Conservation (phyloP, 2,888 invertebrate species). For the Neelides folsomi region DNA sequence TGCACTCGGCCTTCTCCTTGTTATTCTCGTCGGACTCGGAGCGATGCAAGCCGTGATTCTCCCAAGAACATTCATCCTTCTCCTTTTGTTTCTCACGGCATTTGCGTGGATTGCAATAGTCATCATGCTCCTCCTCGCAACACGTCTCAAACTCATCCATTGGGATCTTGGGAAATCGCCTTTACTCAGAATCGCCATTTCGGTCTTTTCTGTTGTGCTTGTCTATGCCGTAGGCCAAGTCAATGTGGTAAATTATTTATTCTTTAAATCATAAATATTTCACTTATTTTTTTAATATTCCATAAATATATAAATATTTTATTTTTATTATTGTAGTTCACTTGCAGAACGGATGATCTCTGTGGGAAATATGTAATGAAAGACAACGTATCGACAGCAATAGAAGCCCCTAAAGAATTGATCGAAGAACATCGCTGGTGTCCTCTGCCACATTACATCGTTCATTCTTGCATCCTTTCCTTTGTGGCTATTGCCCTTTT, state of each 20-base stretch:
- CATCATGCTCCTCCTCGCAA: constrained; percentile 68
- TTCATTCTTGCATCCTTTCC: constrained; percentile 68
- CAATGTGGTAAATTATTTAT: constrained; percentile 64
- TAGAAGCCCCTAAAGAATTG: constrained; percentile 26
- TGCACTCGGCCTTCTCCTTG: constrained; percentile 61
- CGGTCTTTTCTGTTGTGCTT: constrained; percentile 71
- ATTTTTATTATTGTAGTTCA: constrained; percentile 43
- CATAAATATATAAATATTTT: constrained; percentile 13
- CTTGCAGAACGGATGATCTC: constrained; percentile 46
- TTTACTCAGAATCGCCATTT: constrained; percentile 66
- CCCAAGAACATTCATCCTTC: constrained; percentile 68
- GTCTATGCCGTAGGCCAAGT: constrained; percentile 82
- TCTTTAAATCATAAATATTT: not conserved
- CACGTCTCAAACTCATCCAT: constrained; percentile 64
- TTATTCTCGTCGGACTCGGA: constrained; percentile 52
- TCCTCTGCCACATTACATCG: constrained; percentile 73
- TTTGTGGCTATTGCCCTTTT: constrained; percentile 75
- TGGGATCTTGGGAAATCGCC: constrained; percentile 78
- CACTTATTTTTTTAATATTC: constrained; percentile 6
- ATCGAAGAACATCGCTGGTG: constrained; percentile 40
- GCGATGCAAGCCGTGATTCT: constrained; percentile 66
- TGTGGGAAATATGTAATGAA: constrained; percentile 36
- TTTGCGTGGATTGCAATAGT: constrained; percentile 83
- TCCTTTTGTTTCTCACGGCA: constrained; percentile 71
- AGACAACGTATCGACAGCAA: constrained; percentile 26